Conservation (phyloP, 2,113 vertebrate species). For the Aphelocoma coerulescens region DNA sequence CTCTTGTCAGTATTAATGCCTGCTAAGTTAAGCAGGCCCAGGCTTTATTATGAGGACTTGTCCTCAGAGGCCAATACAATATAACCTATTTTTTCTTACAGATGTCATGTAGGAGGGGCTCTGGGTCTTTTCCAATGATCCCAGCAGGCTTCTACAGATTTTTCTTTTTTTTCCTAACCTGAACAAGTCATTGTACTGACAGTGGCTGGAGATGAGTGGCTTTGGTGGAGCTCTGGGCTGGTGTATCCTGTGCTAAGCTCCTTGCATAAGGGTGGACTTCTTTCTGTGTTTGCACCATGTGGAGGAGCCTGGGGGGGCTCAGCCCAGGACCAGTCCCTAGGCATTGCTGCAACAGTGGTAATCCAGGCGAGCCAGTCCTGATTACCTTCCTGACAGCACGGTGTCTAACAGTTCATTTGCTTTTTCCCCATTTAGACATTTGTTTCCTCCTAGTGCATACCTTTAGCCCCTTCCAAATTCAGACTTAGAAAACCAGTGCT, state of each 20-base stretch:
- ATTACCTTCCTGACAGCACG: not conserved
- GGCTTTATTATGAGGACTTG: constrained; percentile 20
- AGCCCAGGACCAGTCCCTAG: not conserved
- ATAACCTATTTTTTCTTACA: constrained; percentile 14
- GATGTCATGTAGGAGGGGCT: not conserved
- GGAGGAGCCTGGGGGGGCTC: not conserved
- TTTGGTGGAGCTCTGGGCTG: not conserved
- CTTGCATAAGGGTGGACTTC: not conserved
- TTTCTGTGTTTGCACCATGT: fast-evolving
- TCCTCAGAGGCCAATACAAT: not conserved
- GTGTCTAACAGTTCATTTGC: not conserved
- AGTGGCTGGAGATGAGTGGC: not conserved
- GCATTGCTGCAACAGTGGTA: not conserved
- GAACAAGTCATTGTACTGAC: not conserved
- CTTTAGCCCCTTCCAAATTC: not conserved
- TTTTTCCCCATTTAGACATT: not conserved
- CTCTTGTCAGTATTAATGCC: constrained; percentile 34
- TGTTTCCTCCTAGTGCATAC: not conserved
- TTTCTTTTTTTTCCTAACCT: not conserved
- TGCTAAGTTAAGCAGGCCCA: constrained; percentile 40
- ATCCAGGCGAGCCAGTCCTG: not conserved
- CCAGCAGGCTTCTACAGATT: not conserved
- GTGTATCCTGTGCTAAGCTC: not conserved
- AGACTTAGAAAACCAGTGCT: not conserved
- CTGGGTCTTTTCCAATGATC: not conserved